Percentiles rank a stretch among this genome's conserved stretches.
phyloP scores from a whole-genome alignment of 2,888 invertebrate species.

The Galerucella nymphaeae region DNA sequence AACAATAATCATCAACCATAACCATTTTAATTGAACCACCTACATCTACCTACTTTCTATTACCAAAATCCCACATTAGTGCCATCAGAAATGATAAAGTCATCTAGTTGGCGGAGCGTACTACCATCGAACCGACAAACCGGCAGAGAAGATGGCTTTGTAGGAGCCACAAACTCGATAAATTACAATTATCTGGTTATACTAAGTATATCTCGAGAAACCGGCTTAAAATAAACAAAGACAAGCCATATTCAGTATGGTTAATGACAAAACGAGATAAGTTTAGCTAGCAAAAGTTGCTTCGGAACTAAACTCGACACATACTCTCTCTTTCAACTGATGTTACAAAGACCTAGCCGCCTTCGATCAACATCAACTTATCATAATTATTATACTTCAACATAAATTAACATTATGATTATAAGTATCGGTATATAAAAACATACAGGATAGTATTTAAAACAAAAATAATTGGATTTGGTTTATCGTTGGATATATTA shows the following conservation, averaged over 20 bases:
- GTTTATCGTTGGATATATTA: not conserved
- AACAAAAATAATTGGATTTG: not conserved
- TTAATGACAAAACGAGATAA: slow-evolving; percentile 2
- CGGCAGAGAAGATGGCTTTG: slow-evolving; percentile 41
- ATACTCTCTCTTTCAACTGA: slow-evolving; percentile 50
- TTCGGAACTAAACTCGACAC: slow-evolving; percentile 38
- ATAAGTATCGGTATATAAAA: slow-evolving; percentile 37
- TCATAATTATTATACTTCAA: slow-evolving; percentile 49
- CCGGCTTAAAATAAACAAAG: slow-evolving; percentile 38
- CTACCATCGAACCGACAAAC: slow-evolving; percentile 26
- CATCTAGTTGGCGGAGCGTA: slow-evolving; percentile 18
- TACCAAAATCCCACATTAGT: slow-evolving; percentile 17
- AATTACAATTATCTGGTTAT: slow-evolving; percentile 57
- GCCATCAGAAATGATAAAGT: slow-evolving; percentile 25
- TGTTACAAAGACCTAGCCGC: slow-evolving; percentile 48
- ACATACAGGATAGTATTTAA: slow-evolving; percentile 27
- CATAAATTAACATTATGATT: slow-evolving; percentile 47
- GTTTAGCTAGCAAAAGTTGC: slow-evolving; percentile 48
- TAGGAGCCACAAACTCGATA: slow-evolving; percentile 52
- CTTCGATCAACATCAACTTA: slow-evolving; percentile 50
- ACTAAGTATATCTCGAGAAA: slow-evolving; percentile 48
- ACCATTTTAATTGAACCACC: not conserved
- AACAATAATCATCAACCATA: not conserved
- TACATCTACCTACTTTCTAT: not conserved
- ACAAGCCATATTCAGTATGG: not conserved